These are phyloP conservation scores for Cladorhizidae sp. DNA, from an alignment of 37 sponge, comb jelly and placozoan species.

Conservation along the genomic window DNA sequence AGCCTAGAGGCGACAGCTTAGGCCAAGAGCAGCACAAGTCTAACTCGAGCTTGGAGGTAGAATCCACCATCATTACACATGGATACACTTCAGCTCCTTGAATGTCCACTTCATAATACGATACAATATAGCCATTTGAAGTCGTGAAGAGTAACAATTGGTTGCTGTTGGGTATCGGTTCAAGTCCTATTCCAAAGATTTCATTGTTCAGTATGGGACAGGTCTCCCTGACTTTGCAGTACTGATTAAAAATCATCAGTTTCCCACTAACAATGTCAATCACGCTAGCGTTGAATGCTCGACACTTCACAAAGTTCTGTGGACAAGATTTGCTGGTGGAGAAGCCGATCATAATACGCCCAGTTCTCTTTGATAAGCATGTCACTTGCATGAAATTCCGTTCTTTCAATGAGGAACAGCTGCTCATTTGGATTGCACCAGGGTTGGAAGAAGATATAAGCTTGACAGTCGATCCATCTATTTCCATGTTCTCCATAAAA, in stretches of 20 bases:
- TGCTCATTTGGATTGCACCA: conserved; percentile 28
- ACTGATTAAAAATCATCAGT: conserved; percentile 11
- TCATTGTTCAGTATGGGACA: neutral
- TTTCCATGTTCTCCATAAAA: conserved; percentile 10
- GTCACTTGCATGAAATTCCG: conserved; percentile 26
- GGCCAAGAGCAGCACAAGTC: conserved; percentile 71
- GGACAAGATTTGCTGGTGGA: conserved; percentile 15
- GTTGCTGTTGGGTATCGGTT: neutral
- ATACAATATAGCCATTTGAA: conserved; percentile 40
- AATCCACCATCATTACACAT: conserved; percentile 27
- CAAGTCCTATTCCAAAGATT: conserved; percentile 53
- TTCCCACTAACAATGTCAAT: conserved; percentile 20
- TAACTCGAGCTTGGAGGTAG: conserved; percentile 17
- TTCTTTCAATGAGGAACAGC: neutral
- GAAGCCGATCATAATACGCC: conserved; percentile 39
- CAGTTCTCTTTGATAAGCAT: neutral
- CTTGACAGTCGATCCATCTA: conserved; percentile 16
- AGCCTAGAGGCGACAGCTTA: conserved; percentile 41
- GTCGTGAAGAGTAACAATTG: conserved; percentile 52
- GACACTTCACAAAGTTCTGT: neutral
- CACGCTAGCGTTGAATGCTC: neutral
- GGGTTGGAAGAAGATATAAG: conserved; percentile 5
- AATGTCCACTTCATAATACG: conserved; percentile 7
- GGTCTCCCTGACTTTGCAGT: conserved; percentile 22
- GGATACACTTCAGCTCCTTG: conserved; percentile 20